Evolutionary conservation across 2,888 invertebrate genomes (phyloP), one percentile per base, ranked within the genome.

Genomic region (Cepaea hortensis): DNA sequence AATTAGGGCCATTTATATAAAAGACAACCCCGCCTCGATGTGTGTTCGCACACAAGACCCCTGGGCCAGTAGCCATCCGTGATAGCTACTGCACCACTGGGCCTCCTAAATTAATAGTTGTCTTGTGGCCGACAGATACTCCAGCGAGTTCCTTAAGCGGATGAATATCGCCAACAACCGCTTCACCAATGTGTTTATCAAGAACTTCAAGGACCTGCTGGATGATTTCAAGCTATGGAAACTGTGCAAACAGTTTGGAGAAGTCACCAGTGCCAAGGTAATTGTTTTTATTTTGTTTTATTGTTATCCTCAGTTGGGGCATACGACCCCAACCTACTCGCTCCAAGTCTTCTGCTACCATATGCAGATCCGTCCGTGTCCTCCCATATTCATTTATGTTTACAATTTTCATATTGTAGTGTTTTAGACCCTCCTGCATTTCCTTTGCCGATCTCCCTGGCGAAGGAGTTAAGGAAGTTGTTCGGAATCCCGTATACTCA

Each of bases 171-270:
- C 76, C 20, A 86, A 82, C 83, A 86, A 76, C 55, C 82, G 79
- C 11, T 86, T 83, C 72, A 86, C 86, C 20, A 86, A 86, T 55
- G 86, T 86, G 23, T 86, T 86, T 46, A 86, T 86, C 46, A 86
- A 86, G 61, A 86, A 86, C 70, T 86, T 86, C 65, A 86, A 86
- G 50, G 86, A 86, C 46, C 83, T 86, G 20, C 68, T 86, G 75
- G 86, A 86, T 72, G 86, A 86, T 23, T 86, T 83, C 70, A 86
- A 86, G 75, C 86, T 86, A 50, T 86, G 82, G 82, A 86, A 86
- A 81, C 75, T 86, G 68, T 86, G 86, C 81, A 86, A 83, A 81
- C 86, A 82, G 68, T 86, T 86, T 83, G 86, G 86, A 6, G 86
- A 86, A 35, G 86, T 86, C 65, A 83, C 77, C 9, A 86, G 86